Percentiles rank a stretch among this genome's conserved stretches.
These are phyloP conservation scores for Perognathus longimembris DNA, from an alignment of 2,113 vertebrate genomes.

Conservation along the genomic window DNA sequence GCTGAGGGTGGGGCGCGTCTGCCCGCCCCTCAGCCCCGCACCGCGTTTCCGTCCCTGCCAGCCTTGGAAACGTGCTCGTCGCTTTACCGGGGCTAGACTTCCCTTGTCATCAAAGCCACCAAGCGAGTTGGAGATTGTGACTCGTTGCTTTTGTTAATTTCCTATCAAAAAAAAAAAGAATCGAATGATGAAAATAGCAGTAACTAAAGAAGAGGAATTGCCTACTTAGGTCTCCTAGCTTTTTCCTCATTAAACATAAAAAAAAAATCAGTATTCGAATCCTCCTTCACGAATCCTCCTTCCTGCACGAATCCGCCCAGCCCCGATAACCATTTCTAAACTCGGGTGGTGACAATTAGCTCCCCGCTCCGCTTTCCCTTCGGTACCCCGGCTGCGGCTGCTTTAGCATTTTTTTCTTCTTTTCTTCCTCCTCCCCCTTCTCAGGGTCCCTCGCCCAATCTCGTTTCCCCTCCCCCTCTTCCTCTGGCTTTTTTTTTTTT, in stretches of 20 bases:
- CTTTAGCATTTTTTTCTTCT: slow-evolving; percentile 21
- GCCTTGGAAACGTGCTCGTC: slow-evolving; percentile 30
- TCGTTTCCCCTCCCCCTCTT: slow-evolving; percentile 81
- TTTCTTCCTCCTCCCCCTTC: not conserved
- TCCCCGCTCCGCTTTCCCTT: not conserved
- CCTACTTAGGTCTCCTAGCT: not conserved
- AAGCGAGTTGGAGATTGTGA: not conserved
- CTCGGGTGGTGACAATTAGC: slow-evolving; percentile 12
- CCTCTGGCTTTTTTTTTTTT: slow-evolving; percentile 5
- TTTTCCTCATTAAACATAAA: not conserved
- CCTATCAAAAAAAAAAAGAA: not conserved
- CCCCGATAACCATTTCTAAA: slow-evolving; percentile 56
- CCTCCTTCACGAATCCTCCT: not conserved
- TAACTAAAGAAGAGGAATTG: not conserved
- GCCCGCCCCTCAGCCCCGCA: not conserved
- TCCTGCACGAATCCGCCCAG: slow-evolving; percentile 37
- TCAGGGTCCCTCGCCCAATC: slow-evolving; percentile 45
- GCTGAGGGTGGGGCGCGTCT: slow-evolving; percentile 23
- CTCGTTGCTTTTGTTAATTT: slow-evolving; percentile 12
- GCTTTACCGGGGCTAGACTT: slow-evolving; percentile 21
- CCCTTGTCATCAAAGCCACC: slow-evolving; percentile 37
- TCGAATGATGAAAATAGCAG: slow-evolving; percentile 22
- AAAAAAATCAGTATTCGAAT: not conserved
- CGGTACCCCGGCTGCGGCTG: not conserved
- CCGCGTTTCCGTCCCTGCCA: slow-evolving; percentile 43